Evolutionary conservation across 2,797 vertebrate species (phyloP).

Genomic region (Micropoecilia bifurca): DNA sequence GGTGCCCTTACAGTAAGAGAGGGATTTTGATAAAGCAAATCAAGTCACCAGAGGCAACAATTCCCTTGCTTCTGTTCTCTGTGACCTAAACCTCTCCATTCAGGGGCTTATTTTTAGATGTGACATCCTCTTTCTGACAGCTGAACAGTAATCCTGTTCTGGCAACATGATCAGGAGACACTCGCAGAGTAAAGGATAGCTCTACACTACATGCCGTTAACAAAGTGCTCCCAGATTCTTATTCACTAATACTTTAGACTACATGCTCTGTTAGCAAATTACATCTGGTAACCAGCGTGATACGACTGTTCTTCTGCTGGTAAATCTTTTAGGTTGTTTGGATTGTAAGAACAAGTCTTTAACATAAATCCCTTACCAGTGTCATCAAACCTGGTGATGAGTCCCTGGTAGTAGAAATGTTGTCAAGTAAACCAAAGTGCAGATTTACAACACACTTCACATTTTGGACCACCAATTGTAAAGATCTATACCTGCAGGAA

Average conservation of each 20-base stretch:
- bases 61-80: constrained; percentile 36
- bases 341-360: background rate
- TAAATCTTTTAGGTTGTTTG: background rate
- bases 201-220: constrained; percentile 24
- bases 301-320: background rate
- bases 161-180: constrained; percentile 42
- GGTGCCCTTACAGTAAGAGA: constrained; percentile 31
- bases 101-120: constrained; percentile 59
- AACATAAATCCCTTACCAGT: background rate
- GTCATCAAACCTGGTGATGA: background rate
- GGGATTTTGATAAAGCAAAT: constrained; percentile 53
- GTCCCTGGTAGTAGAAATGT: background rate
- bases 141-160: constrained; percentile 54
- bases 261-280: constrained; percentile 18
- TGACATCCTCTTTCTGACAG: constrained; percentile 48
- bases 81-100: constrained; percentile 51
- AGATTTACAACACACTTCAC: background rate
- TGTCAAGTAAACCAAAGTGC: background rate
- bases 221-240: constrained; percentile 39
- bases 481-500: background rate
- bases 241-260: constrained; percentile 17
- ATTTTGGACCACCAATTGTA: background rate
- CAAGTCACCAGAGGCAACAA: constrained; percentile 41
- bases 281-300: constrained; percentile 9
- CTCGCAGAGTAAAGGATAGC: constrained; percentile 36